Evolutionary conservation across 1,140 invertebrate species (phyloP).

Genomic region (Temnothorax nylanderi): DNA sequence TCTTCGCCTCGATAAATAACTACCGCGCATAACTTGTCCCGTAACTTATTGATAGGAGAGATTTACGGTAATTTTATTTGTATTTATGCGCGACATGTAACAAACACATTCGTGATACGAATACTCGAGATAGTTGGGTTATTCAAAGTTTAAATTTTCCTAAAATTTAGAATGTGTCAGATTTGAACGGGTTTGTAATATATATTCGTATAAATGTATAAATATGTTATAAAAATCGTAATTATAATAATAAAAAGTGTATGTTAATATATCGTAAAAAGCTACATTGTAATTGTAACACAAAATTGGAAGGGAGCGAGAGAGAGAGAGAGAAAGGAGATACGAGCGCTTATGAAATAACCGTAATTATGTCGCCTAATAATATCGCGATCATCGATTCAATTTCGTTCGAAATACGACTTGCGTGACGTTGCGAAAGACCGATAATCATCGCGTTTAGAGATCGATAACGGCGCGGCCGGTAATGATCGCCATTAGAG

Average conservation of each 20-base stretch:
- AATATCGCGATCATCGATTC: constrained; percentile 56
- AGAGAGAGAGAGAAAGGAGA: neutral
- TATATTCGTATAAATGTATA: neutral
- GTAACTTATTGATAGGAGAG: constrained; percentile 40
- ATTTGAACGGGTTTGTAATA: neutral
- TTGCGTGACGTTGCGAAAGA: constrained; percentile 52
- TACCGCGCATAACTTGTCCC: constrained; percentile 14
- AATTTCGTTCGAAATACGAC: constrained; percentile 54
- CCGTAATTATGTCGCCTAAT: constrained; percentile 50
- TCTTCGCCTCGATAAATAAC: constrained; percentile 46
- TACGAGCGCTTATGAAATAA: constrained; percentile 1
- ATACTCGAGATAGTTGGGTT: neutral
- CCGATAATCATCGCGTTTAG: constrained; percentile 60
- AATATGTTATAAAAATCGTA: neutral
- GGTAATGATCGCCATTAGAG: constrained; percentile 57
- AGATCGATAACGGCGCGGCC: constrained; percentile 54
- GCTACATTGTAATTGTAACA: neutral
- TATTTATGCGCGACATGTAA: neutral
- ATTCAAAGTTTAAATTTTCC: neutral
- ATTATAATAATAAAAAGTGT: neutral
- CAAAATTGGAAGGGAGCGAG: neutral
- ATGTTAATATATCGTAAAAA: neutral
- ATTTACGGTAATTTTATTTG: constrained; percentile 30
- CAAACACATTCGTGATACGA: neutral
- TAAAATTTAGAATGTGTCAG: too few species aligned